These are phyloP conservation scores for Myodes glareolus DNA, from an alignment of 2,113 vertebrate genomes.

Conservation along the genomic window DNA sequence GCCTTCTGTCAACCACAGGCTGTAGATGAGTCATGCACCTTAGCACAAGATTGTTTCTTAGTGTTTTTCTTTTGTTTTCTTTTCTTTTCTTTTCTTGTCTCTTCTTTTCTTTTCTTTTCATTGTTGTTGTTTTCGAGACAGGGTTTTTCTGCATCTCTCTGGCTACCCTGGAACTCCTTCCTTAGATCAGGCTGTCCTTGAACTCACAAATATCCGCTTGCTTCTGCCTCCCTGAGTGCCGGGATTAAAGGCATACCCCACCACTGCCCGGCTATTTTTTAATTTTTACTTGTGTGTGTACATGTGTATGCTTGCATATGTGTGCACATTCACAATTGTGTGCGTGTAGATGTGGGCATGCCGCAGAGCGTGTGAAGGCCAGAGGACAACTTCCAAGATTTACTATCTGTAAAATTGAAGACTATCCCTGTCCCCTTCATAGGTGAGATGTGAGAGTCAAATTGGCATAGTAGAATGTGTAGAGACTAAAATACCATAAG, in stretches of 20 bases:
- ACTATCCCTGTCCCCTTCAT: neutral
- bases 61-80: too few relatives aligned
- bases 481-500: neutral
- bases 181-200: too few relatives aligned
- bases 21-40: neutral
- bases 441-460: neutral
- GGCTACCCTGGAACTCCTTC: too few relatives aligned
- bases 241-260: too few relatives aligned
- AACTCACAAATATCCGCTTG: too few relatives aligned
- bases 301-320: neutral
- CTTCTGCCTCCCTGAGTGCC: too few relatives aligned
- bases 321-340: neutral
- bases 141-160: too few relatives aligned
- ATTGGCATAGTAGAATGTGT: neutral
- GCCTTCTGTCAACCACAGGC: neutral
- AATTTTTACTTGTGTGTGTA: neutral
- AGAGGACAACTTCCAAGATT: neutral
- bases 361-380: neutral
- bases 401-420: neutral
- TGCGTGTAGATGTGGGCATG: neutral
- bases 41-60: neutral
- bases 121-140: too few relatives aligned
- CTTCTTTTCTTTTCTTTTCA: too few relatives aligned
- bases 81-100: too few relatives aligned
- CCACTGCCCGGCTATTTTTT: too few relatives aligned